These are phyloP conservation scores for Escarpia spicata DNA, from an alignment of 2,888 invertebrate genomes.

Conservation along the genomic window DNA sequence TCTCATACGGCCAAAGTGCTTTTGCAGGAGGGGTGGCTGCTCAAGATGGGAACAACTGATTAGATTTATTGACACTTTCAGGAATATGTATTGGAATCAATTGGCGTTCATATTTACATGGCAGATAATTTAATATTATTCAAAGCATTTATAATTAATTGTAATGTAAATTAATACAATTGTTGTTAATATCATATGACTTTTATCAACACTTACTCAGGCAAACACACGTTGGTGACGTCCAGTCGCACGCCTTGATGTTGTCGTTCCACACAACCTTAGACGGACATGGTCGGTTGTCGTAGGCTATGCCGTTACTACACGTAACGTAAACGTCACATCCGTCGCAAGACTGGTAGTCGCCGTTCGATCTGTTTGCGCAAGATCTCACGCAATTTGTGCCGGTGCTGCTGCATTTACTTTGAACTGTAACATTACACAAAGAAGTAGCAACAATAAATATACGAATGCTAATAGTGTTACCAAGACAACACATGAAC, in stretches of 20 bases:
- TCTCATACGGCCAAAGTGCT: too few species aligned
- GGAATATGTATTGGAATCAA: neutral
- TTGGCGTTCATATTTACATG: neutral
- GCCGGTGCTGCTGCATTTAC: neutral
- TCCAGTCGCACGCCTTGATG: neutral
- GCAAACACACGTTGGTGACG: neutral
- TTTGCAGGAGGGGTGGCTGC: too few species aligned
- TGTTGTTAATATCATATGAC: neutral
- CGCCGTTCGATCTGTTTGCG: neutral
- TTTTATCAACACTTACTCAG: neutral
- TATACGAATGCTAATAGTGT: neutral
- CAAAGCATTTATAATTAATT: neutral
- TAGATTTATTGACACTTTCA: too few species aligned
- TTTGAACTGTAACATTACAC: neutral
- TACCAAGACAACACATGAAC: too few species aligned
- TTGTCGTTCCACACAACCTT: neutral
- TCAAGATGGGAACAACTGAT: too few species aligned
- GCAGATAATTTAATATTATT: neutral
- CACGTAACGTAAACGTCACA: neutral
- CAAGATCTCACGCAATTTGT: slow-evolving; percentile 4
- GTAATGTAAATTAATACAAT: neutral
- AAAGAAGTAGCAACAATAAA: neutral
- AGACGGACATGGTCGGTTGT: neutral
- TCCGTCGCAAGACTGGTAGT: neutral
- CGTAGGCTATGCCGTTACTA: neutral